Evolutionary conservation across 2,797 vertebrate species (phyloP), one percentile per base, ranked within the genome.

Genomic region (Poecilia velifera): DNA sequence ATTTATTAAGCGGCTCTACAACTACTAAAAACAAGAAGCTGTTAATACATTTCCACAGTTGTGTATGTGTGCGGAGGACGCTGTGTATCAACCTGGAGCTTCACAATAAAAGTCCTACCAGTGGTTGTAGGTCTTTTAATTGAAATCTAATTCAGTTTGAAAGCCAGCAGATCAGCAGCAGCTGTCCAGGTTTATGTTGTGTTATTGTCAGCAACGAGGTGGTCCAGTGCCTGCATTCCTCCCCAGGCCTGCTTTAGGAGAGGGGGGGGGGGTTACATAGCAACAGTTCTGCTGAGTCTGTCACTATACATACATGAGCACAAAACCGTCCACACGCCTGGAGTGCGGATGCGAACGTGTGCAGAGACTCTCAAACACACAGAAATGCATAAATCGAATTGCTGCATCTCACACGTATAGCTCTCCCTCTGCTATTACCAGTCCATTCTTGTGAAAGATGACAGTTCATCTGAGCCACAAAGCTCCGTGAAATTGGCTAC

Each of bases 251-350:
- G 88, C 77, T 81, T 74, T 46, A 34, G 76, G 31, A 31, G 31
- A 1, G 31, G 79, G 74, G 74, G 71, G 73, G 80, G 74, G 74
- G 71, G 64, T 76, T 68, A 82, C 78, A 76, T 9, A 59, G 79
- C 74, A 47, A 20, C 79, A 49, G 31, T 89, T 92, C 83, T 91
- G 93, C 93, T 91, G 90, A 93, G 81, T 91, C 73, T 55, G 83
- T 57, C 64, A 20, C 28, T 71, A 68, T 34, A 14, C 10, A 68
- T 53, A 68, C 76, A 75, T 28, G 25, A 83, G 68, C 57, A 82
- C 74, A 75, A 68, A 82, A 47, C 28, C 41, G 12, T 20, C 14
- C 76, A 31, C 71, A 78, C 75, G 74, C 55, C 9, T 47, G 71
- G 36, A 25, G 43, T 72, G 66, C 57, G 66, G 64, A 1, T 14